Evolutionary conservation across 2,113 vertebrate species (phyloP), one percentile per base, ranked within the genome.

Genomic region (Pterophyllum scalare): DNA sequence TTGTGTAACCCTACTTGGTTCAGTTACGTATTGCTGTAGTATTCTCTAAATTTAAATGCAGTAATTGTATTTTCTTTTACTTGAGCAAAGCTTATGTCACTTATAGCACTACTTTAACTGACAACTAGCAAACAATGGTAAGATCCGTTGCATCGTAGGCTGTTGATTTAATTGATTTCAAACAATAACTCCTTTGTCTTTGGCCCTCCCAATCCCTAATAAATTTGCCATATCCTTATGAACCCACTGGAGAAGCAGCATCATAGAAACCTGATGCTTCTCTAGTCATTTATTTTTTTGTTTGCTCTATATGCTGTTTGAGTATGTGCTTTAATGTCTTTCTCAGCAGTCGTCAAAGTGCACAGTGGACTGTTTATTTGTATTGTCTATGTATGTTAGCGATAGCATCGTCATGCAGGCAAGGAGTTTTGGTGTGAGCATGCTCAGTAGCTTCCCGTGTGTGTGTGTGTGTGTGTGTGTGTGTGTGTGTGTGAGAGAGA

Each of bases 341-440:
- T 82, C 84, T 35, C 28, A 54, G 38, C 33, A 43, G 40, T 61
- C 24, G 28, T 75, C 24, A 57, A 67, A 80, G 31, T 1, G 2
- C 31, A 85, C 61, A 22, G 22, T 40, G n/a, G 58, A 62, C 60
- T 81, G 75, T 84, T 82, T 79, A 79, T 84, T 78, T 86, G 19
- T 84, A 35, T 80, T 80, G 33, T 75, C 59, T 20, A 17, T 87
- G 56, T 72, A 57, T 89, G 79, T 89, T 88, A 81, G 87, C 56
- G 9, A 91, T 77, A 81, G 91, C 74, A 81, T 93, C 80, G 56
- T 91, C 88, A 92, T 92, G 90, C 91, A 87, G 87, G 85, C 86
- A 83, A 49, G 75, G 83, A 77, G 59, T 67, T 77, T 22, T 76
- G 70, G 79, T 91, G 86, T 88, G 93, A 94, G 91, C 94, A 94